Percentiles rank a stretch among this genome's conserved stretches.
phyloP scores from a whole-genome alignment of 2,113 vertebrate genomes.

The Ptyas mucosa region DNA sequence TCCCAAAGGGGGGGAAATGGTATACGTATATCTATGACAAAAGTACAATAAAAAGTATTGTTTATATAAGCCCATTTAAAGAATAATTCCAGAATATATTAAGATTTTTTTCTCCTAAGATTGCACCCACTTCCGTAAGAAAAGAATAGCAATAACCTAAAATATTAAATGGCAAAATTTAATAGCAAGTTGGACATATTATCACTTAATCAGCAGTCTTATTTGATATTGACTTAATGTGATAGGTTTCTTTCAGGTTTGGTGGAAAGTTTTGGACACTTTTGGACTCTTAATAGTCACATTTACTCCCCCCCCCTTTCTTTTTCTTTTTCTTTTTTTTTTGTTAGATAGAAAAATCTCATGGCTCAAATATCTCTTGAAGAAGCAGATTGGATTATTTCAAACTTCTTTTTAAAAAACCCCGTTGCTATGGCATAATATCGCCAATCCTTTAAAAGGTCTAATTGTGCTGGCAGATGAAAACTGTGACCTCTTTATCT shows the following conservation, averaged over 20 bases:
- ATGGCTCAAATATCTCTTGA: neutral
- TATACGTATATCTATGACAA: neutral
- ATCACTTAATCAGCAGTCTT: neutral
- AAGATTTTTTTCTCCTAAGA: neutral
- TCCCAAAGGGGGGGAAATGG: neutral
- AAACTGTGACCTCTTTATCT: neutral
- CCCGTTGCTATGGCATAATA: neutral
- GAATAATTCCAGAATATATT: neutral
- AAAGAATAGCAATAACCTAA: neutral
- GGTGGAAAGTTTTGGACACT: neutral
- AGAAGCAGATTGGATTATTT: neutral
- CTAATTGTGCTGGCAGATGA: neutral
- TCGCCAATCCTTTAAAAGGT: neutral
- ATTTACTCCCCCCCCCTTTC: neutral
- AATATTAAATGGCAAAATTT: neutral
- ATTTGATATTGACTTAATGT: neutral
- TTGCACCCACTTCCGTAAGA: neutral
- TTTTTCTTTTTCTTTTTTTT: neutral
- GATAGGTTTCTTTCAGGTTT: neutral
- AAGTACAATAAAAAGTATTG: neutral
- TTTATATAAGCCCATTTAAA: neutral
- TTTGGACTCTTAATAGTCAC: neutral
- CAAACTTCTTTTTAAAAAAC: neutral
- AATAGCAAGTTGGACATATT: neutral
- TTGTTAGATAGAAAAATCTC: neutral